These are phyloP conservation scores for Sebastes schlegelii DNA, from an alignment of 2,113 vertebrate species.

Conservation along the genomic window DNA sequence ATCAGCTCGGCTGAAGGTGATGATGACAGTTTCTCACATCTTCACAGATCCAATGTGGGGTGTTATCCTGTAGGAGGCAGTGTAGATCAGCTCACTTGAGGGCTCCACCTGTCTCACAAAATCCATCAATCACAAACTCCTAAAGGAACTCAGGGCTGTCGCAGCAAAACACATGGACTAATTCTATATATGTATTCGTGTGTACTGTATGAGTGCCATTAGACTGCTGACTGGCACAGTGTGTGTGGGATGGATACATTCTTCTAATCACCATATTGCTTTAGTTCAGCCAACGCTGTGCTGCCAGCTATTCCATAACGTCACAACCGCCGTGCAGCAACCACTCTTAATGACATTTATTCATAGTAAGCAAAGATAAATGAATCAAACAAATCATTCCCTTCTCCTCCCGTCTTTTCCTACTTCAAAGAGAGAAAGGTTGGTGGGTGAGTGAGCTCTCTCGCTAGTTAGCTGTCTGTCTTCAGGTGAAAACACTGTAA, in stretches of 20 bases:
- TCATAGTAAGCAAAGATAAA: constrained; percentile 69
- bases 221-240: constrained; percentile 34
- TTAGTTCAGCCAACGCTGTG: constrained; percentile 52
- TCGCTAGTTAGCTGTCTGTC: constrained; percentile 62
- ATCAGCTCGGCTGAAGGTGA: constrained; percentile 27
- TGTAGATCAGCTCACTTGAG: constrained; percentile 66
- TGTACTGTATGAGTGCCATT: constrained; percentile 42
- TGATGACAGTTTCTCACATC: constrained; percentile 49
- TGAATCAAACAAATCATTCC: constrained; percentile 72
- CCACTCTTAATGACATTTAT: constrained; percentile 70
- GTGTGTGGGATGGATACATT: constrained; percentile 62
- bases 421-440: constrained; percentile 63
- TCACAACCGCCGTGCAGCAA: constrained; percentile 35
- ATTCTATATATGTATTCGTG: constrained; percentile 43
- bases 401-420: constrained; percentile 24
- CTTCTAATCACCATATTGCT: constrained; percentile 67
- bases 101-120: constrained; percentile 49
- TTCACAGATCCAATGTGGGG: constrained; percentile 42
- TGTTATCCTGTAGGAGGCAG: constrained; percentile 76
- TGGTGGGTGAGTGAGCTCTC: constrained; percentile 38
- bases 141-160: constrained; percentile 31
- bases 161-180: constrained; percentile 33
- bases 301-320: constrained; percentile 65
- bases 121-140: constrained; percentile 66
- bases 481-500: constrained; percentile 77